Base-by-base conservation (phyloP, 2,113 vertebrate genomes). In the Scophthalmus maximus region DNA sequence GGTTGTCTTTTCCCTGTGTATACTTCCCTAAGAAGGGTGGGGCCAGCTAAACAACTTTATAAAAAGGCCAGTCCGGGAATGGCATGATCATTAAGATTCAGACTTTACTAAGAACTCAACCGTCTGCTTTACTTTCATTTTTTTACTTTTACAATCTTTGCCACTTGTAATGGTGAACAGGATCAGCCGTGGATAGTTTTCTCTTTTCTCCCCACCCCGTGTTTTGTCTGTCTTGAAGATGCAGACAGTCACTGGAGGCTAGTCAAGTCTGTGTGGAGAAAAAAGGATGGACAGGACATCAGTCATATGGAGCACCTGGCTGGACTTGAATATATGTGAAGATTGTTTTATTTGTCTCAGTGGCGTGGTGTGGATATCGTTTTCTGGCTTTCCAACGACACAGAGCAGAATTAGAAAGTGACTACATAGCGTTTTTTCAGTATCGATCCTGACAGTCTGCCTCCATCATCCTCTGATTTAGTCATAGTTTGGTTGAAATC, bases 401-500 rank as follows among this genome's bases (percentile, higher is more conserved):
- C n/a, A 44, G 36, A 63, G 42, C 22, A 25, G 49, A 71, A 40
- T 64, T 73, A 46, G 40, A 68, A 83, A 63, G n/a, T 50, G 57
- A 1, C 68, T 49, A 27, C 55, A 60, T 34, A 69, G 68, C 47
- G 25, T n/a, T 40, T 53, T n/a, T 47, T 42, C 68, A 32, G 23
- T 32, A 36, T 72, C 26, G 38, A 27, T 51, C 29, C 42, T 6
- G 20, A 79, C 55, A 22, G 30, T 30, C 42, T 57, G 26, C 32
- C 55, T 55, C 46, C 49, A 29, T 50, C 64, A 29, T 56, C 17
- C 27, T 69, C 57, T 58, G 66, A 60, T 58, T 30, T 62, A 65
- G 30, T 79, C 53, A 66, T 69, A 8, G 5, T 69, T 79, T 73
- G 61, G 32, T 65, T 71, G n/a, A 34, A 70, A 40, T 26, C 3